Conservation (phyloP, 2,113 vertebrate genomes). For the Raphicerus campestris region DNA sequence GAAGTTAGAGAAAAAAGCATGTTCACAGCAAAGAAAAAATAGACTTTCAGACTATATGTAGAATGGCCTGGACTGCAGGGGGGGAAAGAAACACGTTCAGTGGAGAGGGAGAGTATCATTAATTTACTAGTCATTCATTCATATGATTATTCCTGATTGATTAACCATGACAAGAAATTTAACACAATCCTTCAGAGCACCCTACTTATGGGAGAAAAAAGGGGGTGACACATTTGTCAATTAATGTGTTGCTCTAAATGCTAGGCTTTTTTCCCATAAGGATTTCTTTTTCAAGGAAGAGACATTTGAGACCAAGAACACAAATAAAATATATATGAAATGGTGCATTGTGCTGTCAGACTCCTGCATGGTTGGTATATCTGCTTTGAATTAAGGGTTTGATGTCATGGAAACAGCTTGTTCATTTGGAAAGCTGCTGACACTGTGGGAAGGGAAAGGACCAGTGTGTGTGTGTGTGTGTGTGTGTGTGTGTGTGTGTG, state of each 20-base stretch:
- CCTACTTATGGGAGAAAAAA: slow-evolving; percentile 58
- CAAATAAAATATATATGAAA: slow-evolving; percentile 72
- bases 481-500: not conserved
- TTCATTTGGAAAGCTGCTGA: slow-evolving; percentile 82
- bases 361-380: slow-evolving; percentile 75
- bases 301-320: slow-evolving; percentile 38
- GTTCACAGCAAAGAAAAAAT: slow-evolving; percentile 47
- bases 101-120: slow-evolving; percentile 59
- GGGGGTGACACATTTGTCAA: slow-evolving; percentile 27
- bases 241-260: slow-evolving; percentile 52
- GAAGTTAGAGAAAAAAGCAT: slow-evolving; percentile 45
- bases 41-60: slow-evolving; percentile 48
- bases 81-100: slow-evolving; percentile 47
- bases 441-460: slow-evolving; percentile 62
- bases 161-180: slow-evolving; percentile 70
- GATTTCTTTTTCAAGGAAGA: slow-evolving; percentile 41
- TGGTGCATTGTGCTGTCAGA: slow-evolving; percentile 70
- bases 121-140: slow-evolving; percentile 62
- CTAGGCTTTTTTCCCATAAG: slow-evolving; percentile 44
- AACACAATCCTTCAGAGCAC: slow-evolving; percentile 58
- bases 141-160: slow-evolving; percentile 57
- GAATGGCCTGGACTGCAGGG: not conserved
- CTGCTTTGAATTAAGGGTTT: slow-evolving; percentile 81
- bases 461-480: not conserved
- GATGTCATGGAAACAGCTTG: slow-evolving; percentile 85